These are phyloP conservation scores for Drosophila arizonae DNA, from an alignment of 1,140 invertebrate genomes.

Conservation along the genomic window DNA sequence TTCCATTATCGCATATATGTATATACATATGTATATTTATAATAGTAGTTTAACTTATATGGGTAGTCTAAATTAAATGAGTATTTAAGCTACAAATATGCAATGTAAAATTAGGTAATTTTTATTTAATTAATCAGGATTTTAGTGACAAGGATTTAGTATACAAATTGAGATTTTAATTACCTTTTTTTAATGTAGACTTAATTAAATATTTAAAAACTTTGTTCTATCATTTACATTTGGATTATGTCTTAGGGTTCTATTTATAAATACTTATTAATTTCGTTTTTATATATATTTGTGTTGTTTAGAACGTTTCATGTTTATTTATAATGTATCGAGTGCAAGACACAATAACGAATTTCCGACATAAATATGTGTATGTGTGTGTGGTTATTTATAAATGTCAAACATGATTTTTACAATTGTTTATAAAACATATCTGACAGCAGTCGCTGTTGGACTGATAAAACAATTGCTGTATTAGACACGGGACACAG, in stretches of 20 bases:
- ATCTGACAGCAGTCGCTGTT: constrained; percentile 26
- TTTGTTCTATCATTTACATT: constrained; percentile 39
- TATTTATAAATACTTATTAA: constrained; percentile 42
- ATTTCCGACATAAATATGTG: constrained; percentile 61
- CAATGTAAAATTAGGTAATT: constrained; percentile 19
- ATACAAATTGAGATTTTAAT: constrained; percentile 37
- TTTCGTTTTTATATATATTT: constrained; percentile 29
- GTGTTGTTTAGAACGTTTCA: constrained; percentile 49
- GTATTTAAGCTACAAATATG: constrained; percentile 44
- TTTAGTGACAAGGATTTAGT: constrained; percentile 62
- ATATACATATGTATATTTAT: not conserved
- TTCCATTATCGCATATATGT: not conserved
- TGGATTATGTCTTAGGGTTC: constrained; percentile 38
- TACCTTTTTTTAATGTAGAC: constrained; percentile 19
- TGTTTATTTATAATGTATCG: constrained; percentile 55
- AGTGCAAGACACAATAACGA: constrained; percentile 71
- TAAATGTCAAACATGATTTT: constrained; percentile 59
- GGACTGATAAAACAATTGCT: constrained; percentile 10
- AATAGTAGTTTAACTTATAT: constrained; percentile 45
- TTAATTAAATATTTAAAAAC: constrained; percentile 19
- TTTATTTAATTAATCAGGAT: constrained; percentile 24
- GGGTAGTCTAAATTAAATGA: constrained; percentile 55
- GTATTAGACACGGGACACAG: constrained; percentile 34
- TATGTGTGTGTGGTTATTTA: constrained; percentile 59
- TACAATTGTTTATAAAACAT: constrained; percentile 24